Evolutionary conservation across 2,888 invertebrate species (phyloP).

Genomic region (Frankliniella intonsa): DNA sequence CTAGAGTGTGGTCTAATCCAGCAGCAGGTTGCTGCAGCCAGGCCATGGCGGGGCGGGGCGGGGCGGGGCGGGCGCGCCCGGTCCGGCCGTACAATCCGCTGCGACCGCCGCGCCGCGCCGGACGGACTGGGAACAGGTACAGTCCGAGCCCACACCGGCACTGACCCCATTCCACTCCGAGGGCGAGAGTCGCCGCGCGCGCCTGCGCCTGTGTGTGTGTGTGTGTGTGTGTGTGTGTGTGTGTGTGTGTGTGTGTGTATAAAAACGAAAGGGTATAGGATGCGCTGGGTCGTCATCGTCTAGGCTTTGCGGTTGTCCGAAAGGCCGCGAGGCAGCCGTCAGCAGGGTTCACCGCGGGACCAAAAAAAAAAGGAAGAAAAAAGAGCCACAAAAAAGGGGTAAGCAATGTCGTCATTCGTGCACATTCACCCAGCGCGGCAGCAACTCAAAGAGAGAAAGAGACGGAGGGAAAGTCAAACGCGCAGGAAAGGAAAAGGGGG

Average conservation of each 20-base stretch:
- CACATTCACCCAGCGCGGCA: not conserved
- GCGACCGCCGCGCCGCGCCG: not conserved
- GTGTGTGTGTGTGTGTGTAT: too few species aligned
- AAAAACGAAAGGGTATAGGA: not conserved
- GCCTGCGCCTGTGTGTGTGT: not conserved
- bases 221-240: not conserved
- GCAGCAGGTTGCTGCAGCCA: too few species aligned
- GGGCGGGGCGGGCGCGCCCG: not conserved
- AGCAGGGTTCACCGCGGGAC: too few species aligned
- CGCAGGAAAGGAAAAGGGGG: too few species aligned
- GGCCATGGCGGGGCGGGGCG: too few species aligned
- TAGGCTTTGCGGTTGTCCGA: not conserved
- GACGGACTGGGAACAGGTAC: not conserved
- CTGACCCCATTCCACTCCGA: not conserved
- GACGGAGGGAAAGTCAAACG: too few species aligned
- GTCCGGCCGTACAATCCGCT: not conserved
- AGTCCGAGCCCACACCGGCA: not conserved
- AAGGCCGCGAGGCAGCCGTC: too few species aligned
- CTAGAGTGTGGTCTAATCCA: too few species aligned
- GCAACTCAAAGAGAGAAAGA: too few species aligned
- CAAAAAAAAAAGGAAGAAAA: too few species aligned
- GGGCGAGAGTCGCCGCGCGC: not conserved
- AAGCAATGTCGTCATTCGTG: not conserved
- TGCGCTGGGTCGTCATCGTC: too few species aligned
- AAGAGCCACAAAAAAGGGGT: too few species aligned